A percentile compares a stretch with the other conserved stretches of the same genome.
Conservation (phyloP, 2,113 vertebrate genomes). For the Okapia johnstoni region DNA sequence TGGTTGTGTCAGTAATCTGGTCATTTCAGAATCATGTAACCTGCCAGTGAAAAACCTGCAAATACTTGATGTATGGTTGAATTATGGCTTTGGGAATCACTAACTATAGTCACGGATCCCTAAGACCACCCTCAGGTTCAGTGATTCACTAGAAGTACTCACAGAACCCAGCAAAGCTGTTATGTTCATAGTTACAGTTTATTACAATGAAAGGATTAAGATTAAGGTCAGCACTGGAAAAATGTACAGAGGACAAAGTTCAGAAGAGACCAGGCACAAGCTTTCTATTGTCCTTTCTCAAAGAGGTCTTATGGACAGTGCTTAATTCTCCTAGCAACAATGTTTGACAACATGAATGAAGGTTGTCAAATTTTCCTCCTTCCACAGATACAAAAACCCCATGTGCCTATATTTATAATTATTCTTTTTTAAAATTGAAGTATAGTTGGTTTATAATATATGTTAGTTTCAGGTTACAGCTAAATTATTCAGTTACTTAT, state of each 20-base stretch:
- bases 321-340: background rate
- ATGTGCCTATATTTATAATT: background rate
- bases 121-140: background rate
- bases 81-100: slow-evolving; percentile 1
- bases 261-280: background rate
- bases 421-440: background rate
- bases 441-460: background rate
- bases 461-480: background rate
- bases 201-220: background rate
- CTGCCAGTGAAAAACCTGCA: background rate
- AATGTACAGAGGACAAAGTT: background rate
- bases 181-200: background rate
- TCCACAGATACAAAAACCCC: background rate
- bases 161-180: background rate
- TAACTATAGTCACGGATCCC: background rate
- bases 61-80: background rate
- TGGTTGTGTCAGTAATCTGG: background rate
- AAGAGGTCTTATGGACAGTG: background rate
- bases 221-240: background rate
- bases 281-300: background rate
- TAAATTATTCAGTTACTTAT: background rate
- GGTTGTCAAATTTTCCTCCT: background rate
- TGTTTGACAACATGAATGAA: background rate
- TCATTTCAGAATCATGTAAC: background rate
- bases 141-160: background rate